Conservation (phyloP, 2,797 vertebrate genomes). For the Anguilla marmorata region DNA sequence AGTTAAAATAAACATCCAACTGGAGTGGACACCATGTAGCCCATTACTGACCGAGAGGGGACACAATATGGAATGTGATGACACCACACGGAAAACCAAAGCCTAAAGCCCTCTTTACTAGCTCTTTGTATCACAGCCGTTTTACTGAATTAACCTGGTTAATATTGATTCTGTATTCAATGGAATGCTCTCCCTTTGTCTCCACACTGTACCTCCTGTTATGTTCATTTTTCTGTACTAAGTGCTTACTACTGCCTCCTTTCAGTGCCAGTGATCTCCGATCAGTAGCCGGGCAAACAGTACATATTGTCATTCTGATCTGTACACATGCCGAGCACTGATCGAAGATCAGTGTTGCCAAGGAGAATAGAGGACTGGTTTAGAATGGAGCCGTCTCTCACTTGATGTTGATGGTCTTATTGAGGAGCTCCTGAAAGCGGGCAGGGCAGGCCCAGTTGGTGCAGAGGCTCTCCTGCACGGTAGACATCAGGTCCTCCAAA, state of each 20-base stretch:
- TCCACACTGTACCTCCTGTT: background rate
- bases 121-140: background rate
- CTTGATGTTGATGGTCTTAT: conserved; percentile 82
- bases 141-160: background rate
- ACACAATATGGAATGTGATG: background rate
- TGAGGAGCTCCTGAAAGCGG: conserved; percentile 76
- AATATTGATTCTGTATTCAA: background rate
- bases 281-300: background rate
- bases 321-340: background rate
- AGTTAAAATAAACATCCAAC: background rate
- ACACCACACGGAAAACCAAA: background rate
- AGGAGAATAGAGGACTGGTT: background rate
- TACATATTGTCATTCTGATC: background rate
- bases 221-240: background rate
- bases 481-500: conserved; percentile 85
- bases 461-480: conserved; percentile 84
- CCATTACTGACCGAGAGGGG: background rate
- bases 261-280: background rate
- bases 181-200: background rate
- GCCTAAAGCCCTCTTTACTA: background rate
- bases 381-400: conserved; percentile 50
- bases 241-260: background rate
- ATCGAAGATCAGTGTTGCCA: conserved; percentile 9
- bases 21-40: background rate
- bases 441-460: conserved; percentile 77